Evolutionary conservation across 2,113 vertebrate species (phyloP).

Genomic region (Sus scrofa): T2T-Sscrofa CM000819.6:70976501-70977000

Average conservation of each 20-base stretch:
- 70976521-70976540: not conserved
- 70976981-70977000: too few relatives aligned
- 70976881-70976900: not conserved
- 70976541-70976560: not conserved
- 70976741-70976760: not conserved
- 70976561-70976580: not conserved
- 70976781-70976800: not conserved
- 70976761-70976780: not conserved
- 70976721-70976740: not conserved
- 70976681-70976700: not conserved
- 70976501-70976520: not conserved
- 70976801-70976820: not conserved
- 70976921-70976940: not conserved
- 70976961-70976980: not conserved
- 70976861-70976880: not conserved
- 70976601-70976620: not conserved
- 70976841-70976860: not conserved
- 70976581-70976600: not conserved
- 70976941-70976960: not conserved
- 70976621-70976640: not conserved
- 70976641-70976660: not conserved
- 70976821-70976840: not conserved
- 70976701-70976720: not conserved
- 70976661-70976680: not conserved
- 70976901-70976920: conserved; percentile 7